These are phyloP conservation scores for Pelecanus crispus DNA, from an alignment of 2,113 vertebrate species.

Conservation along the genomic window DNA sequence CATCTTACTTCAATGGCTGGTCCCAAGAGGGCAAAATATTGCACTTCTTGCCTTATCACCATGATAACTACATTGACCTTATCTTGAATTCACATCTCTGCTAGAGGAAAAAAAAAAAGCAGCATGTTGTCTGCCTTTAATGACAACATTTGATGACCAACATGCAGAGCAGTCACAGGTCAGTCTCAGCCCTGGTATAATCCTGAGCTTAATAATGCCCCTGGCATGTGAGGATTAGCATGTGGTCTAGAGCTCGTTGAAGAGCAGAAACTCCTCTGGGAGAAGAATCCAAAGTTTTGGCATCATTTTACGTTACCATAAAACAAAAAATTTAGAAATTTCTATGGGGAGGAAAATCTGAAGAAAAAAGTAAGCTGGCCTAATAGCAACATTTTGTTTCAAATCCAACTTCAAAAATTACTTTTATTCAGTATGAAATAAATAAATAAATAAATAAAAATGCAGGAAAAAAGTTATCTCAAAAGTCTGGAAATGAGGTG, in stretches of 20 bases:
- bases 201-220: not conserved
- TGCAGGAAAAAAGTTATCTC: not conserved
- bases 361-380: not conserved
- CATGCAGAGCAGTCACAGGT: not conserved
- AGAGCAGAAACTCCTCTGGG: not conserved
- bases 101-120: not conserved
- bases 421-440: not conserved
- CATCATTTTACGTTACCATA: not conserved
- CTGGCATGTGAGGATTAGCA: not conserved
- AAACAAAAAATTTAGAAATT: not conserved
- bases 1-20: not conserved
- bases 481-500: not conserved
- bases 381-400: not conserved
- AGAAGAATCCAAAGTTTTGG: not conserved
- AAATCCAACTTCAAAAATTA: not conserved
- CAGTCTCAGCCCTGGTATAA: not conserved
- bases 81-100: not conserved
- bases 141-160: not conserved
- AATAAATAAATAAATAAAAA: not conserved
- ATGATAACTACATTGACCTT: not conserved
- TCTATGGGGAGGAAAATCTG: not conserved
- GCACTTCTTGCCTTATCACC: not conserved
- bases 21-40: not conserved
- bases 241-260: not conserved
- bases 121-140: not conserved